Evolutionary conservation across 2,797 vertebrate genomes (phyloP).

Genomic region (Sebastolobus altivelis): DNA sequence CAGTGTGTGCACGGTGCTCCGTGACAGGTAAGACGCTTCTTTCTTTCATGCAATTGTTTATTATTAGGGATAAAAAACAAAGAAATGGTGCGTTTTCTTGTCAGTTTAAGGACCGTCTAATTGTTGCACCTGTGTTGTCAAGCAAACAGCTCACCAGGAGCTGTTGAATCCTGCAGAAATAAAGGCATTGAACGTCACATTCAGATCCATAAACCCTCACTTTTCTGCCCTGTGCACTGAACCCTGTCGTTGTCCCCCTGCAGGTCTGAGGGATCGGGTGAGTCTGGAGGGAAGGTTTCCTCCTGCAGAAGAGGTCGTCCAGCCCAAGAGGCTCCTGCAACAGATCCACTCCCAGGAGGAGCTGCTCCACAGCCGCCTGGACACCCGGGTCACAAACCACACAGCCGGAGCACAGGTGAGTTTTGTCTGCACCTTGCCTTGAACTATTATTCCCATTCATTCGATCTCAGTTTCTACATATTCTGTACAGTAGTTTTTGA

Average conservation of each 20-base stretch:
- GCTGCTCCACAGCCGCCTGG: conserved; percentile 88
- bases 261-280: conserved; percentile 76
- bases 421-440: background rate
- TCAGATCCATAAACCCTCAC: background rate
- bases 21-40: conserved; percentile 83
- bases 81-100: background rate
- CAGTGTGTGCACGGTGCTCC: conserved; percentile 83
- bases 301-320: conserved; percentile 83
- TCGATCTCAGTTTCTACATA: background rate
- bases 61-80: too few species aligned
- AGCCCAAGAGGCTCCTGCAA: conserved; percentile 90
- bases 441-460: background rate
- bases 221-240: background rate
- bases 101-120: background rate
- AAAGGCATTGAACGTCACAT: background rate
- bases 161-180: conserved; percentile 2
- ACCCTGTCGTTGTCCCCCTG: background rate
- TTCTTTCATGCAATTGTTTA: background rate
- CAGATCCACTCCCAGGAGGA: conserved; percentile 88
- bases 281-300: conserved; percentile 68
- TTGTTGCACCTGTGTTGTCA: conserved; percentile 9
- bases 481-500: background rate
- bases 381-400: conserved; percentile 88
- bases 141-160: conserved; percentile 19
- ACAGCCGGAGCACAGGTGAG: conserved; percentile 80